These are phyloP conservation scores for Drosophila seguyi DNA, from an alignment of 1,140 invertebrate genomes.

Conservation along the genomic window DNA sequence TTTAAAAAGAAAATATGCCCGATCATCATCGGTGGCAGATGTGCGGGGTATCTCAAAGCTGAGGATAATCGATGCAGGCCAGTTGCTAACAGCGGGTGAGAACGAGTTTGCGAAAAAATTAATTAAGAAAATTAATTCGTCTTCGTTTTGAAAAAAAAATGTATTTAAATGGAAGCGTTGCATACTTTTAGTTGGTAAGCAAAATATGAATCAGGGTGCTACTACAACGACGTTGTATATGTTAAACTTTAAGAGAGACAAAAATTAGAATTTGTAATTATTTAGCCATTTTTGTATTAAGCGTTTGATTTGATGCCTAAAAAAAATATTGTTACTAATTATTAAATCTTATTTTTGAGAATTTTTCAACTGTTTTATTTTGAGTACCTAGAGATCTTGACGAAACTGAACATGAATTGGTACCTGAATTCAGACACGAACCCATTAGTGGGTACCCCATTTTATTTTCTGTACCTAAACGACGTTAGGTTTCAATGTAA, in stretches of 20 bases:
- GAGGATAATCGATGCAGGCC: slow-evolving; percentile 23
- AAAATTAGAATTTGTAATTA: no score
- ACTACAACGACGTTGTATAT: no score
- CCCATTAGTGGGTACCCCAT: neutral
- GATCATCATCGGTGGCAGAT: slow-evolving; percentile 41
- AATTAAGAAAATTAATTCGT: neutral
- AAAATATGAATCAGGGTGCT: neutral
- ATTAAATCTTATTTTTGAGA: no score
- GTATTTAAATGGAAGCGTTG: neutral
- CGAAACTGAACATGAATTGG: neutral
- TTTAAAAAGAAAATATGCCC: slow-evolving; percentile 40
- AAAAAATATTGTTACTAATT: no score
- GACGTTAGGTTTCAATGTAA: neutral
- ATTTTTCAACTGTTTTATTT: no score
- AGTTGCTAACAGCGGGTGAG: neutral
- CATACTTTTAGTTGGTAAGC: neutral
- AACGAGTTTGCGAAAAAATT: neutral
- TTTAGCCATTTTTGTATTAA: no score
- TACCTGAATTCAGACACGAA: neutral
- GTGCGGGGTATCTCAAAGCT: slow-evolving; percentile 1
- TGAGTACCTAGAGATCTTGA: neutral
- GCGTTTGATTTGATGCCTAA: no score
- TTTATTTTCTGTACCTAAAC: neutral
- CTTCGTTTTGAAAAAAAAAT: neutral
- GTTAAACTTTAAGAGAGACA: no score